Base-by-base conservation (phyloP, 2,113 vertebrate species). In the Ictalurus punctatus region DNA sequence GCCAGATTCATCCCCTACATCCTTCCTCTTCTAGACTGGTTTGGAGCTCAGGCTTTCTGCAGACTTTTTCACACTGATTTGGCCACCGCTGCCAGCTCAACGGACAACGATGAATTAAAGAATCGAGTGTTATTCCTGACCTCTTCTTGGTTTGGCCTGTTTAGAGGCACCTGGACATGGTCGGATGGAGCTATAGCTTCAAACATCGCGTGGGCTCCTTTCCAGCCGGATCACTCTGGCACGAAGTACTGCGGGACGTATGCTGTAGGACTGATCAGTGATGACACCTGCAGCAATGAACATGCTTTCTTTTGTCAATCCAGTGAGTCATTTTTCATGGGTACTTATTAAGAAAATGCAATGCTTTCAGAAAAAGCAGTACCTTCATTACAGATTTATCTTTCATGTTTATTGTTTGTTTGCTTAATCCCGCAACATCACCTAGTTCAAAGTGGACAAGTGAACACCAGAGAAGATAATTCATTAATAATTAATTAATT, bases 221-320 rank as follows among this genome's bases (percentile, higher is more conserved):
- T 63, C 6, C 87, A 83, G 34, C 80, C 80, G 0, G 67, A 25
- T 27, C 19, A 16, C 25, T 76, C 12, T 5, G 40, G 44, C 13
- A 2, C 12, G 1, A 5, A 52, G 44, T n/a, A 79, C 5, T 79
- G 76, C 6, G 76, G 4, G 8, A n/a, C 25, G 2, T 79, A 12
- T 52, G 16, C 25, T 79, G 23, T 52, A n/a, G 76, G 76, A 16
- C 5, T 52, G 76, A 52, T n/a, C 12, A n/a, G 48, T 79, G 25
- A n/a, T 52, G 12, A 52, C 16, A 52, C 44, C 12, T 79, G 76
- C 71, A 76, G 19, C 23, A 48, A 1, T n/a, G 3, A 6, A 27
- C 3, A 25, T 37, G 59, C 56, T 61, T 90, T 90, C 85, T 52
- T 79, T 37, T 90, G 89, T 48, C 85, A 84, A 14, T 40, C 58